phyloP scores from a whole-genome alignment of 2,888 invertebrate genomes.

The Muschampia plurimacula region DNA sequence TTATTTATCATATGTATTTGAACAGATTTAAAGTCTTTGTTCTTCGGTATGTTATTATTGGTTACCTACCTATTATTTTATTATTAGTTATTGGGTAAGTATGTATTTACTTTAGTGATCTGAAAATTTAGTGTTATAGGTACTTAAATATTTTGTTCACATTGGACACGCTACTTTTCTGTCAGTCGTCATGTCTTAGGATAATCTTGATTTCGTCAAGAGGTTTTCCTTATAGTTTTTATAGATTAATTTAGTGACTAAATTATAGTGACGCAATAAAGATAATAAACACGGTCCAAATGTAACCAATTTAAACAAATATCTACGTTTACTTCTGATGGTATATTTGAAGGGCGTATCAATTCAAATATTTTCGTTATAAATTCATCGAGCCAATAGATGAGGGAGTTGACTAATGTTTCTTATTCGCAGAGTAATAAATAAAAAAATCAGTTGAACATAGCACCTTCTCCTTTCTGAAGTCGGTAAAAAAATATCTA shows the following conservation, averaged over 20 bases:
- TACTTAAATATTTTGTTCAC: too few relatives aligned
- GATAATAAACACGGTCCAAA: neutral
- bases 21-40: neutral
- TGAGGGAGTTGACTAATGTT: conserved; percentile 1
- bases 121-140: too few relatives aligned
- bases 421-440: neutral
- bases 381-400: neutral
- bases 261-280: neutral
- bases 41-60: neutral
- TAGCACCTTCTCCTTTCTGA: neutral
- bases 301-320: neutral
- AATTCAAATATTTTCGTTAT: conserved; percentile 14
- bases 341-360: conserved; percentile 1
- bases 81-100: too few relatives aligned
- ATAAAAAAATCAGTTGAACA: neutral
- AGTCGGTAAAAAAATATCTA: too few relatives aligned
- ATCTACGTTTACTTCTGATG: neutral
- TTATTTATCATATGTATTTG: conserved; percentile 2
- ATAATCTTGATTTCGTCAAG: too few relatives aligned
- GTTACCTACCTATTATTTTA: neutral
- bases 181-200: too few relatives aligned
- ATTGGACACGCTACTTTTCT: too few relatives aligned
- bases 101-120: too few relatives aligned
- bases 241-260: too few relatives aligned
- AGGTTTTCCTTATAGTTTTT: too few relatives aligned